phyloP scores from a whole-genome alignment of 2,888 invertebrate species.

The Rugalucina vietnamica region DNA sequence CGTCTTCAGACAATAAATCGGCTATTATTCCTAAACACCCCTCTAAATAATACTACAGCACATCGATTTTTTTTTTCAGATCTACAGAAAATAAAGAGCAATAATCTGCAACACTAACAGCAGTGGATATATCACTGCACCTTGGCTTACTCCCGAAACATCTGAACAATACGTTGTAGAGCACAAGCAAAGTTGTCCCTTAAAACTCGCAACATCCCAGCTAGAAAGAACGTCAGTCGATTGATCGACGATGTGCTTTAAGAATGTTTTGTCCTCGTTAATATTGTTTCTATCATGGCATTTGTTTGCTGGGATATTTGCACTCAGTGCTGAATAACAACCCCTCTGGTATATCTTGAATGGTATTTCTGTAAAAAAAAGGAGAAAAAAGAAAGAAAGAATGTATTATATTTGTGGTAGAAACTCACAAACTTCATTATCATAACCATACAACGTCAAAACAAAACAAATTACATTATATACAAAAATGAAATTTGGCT shows the following conservation, averaged over 20 bases:
- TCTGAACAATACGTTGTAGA: constrained; percentile 21
- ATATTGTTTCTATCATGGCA: constrained; percentile 34
- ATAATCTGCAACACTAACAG: neutral
- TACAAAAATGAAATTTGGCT: too few species aligned
- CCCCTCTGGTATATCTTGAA: constrained; percentile 29
- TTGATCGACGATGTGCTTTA: constrained; percentile 24
- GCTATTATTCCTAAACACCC: too few species aligned
- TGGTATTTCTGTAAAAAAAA: constrained; percentile 34
- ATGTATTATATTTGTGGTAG: too few species aligned
- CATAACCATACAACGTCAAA: too few species aligned
- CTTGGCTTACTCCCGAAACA: neutral
- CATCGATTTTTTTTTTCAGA: too few species aligned
- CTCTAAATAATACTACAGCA: too few species aligned
- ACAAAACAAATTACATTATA: too few species aligned
- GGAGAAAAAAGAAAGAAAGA: too few species aligned
- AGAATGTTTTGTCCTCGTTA: constrained; percentile 33
- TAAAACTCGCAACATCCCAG: constrained; percentile 17
- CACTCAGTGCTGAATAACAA: constrained; percentile 11
- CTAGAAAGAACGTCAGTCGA: neutral
- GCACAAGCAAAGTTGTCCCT: constrained; percentile 31
- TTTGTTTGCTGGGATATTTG: constrained; percentile 16
- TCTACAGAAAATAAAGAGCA: neutral
- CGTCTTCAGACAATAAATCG: too few species aligned
- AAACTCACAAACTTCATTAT: too few species aligned
- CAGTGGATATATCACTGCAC: neutral